Evolutionary conservation across 2,888 invertebrate species (phyloP), one percentile per base, ranked within the genome.

Genomic region (Drosophila longiperda): DNA sequence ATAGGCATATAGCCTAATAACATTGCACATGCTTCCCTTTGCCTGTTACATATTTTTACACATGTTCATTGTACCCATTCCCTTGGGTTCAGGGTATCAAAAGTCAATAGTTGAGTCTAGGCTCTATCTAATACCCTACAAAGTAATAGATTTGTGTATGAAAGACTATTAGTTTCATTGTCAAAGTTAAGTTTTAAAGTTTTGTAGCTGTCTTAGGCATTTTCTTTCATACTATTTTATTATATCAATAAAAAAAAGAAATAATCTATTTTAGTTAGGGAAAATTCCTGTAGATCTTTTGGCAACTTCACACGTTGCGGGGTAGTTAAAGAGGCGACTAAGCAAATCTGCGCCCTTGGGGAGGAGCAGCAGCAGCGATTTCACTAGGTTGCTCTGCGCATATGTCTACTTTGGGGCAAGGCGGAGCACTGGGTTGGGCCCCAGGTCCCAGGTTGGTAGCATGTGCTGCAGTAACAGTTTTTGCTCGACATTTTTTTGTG

Each of bases 401-500:
- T 60, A 50, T 57, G 73, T 34, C 53, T 54, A 15, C 36, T 36
- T 42, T 42, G 23, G 54, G 61, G 58, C 1, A 17, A 42, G 49
- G 50, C 45, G 63, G 59, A 53, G 33, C 38, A 26, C 17, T 60
- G 80, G 70, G 60, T 53, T 45, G 48, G 60, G 50, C 36, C n/a
- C 45, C 33, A 49, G 58, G 33, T 64, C n/a, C 45, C 33, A 45
- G 58, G 33, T 64, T 62, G 52, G 17, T 55, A 59, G 40, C 82
- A 69, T 82, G 78, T 78, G 68, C 42, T 52, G 49, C 45, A 50
- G 58, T 34, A 66, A 20, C 63, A 52, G 49, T 65, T 66, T 73
- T 75, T 69, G 69, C 66, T 58, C 62, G 60, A 26, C 65, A n/a
- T 60, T 68, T 54, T 72, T 72, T 55, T 34, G 20, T 54, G 69